Base-by-base conservation (phyloP, 2,888 invertebrate genomes). In the Teleogryllus oceanicus region DNA sequence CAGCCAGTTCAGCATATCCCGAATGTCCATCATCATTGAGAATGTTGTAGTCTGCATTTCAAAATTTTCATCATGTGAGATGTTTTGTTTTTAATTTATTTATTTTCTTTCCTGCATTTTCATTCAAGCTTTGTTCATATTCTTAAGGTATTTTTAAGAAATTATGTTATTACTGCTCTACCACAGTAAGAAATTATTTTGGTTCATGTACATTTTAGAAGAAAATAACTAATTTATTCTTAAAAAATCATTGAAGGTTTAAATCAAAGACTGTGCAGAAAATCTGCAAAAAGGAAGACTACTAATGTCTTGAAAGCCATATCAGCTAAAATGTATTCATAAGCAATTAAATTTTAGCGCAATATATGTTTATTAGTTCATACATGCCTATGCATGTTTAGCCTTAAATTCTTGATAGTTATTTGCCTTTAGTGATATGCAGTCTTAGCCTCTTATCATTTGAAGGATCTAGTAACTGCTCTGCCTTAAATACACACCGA, bases 251-350 rank as follows among this genome's bases (percentile, higher is more conserved):
- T 62, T 62, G 4, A 62, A 62, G 62, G 62, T 62, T 62, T 62
- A 37, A 37, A n/a, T 62, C n/a, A 62, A 62, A 62, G 62, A 62
- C 62, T 62, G 62, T 12, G 62, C 62, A 62, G 62, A 62, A 62
- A 62, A 18, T 8, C 62, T 62, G 62, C 62, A 62, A 62, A n/a
- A 62, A 62, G n/a, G 62, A 62, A 62, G 18, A 13, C 13, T 62
- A 62, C 62, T 18, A 62, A 62, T 62, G 62, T 62, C n/a, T 62
- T 62, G 62, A 18, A 62, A 62, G n/a, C n/a, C 62, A 62, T 62
- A 62, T 62, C 62, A 62, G 62, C 62, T 62, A n/a, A 62, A 62
- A 18, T n/a, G 62, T 62, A 62, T 62, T 62, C 62, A 62, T 13
- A 62, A 62, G 62, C 62, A 62, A 62, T 62, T 62, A 62, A 62